Conservation (phyloP, 2,888 invertebrate species). For the Drosophila picticornis region DNA sequence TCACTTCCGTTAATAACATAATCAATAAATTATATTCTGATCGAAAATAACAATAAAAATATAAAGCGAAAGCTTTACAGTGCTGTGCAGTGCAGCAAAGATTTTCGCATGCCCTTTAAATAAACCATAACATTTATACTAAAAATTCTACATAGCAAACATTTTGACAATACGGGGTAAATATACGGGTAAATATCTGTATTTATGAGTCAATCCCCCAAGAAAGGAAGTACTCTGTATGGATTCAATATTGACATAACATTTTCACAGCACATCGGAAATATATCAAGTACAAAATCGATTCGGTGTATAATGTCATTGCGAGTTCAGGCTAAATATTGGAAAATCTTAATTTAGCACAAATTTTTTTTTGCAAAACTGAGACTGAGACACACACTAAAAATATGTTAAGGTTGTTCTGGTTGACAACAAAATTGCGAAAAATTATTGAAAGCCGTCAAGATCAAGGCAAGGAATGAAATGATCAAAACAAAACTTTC, state of each 20-base stretch:
- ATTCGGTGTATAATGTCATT: background rate
- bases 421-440: slow-evolving; percentile 69
- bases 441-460: slow-evolving; percentile 55
- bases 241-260: slow-evolving; percentile 34
- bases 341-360: background rate
- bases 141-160: background rate
- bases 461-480: slow-evolving; percentile 68
- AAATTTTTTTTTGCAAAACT: slow-evolving; percentile 6
- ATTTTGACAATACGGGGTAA: background rate
- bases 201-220: slow-evolving; percentile 9
- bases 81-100: background rate
- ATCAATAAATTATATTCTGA: slow-evolving; percentile 1
- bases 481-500: slow-evolving; percentile 71
- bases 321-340: background rate
- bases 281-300: slow-evolving; percentile 3
- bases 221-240: background rate
- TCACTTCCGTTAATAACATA: slow-evolving; percentile 26
- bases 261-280: slow-evolving; percentile 3
- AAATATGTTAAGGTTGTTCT: slow-evolving; percentile 57
- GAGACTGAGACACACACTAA: slow-evolving; percentile 53
- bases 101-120: background rate
- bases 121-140: background rate
- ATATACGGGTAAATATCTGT: slow-evolving; percentile 23
- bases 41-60: slow-evolving; percentile 8
- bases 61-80: background rate